Evolutionary conservation across 30 jellyfish, hydroid and myxozoan species (phyloP), one percentile per base, ranked within the genome.

Genomic region (Aurelia coerulea): DNA sequence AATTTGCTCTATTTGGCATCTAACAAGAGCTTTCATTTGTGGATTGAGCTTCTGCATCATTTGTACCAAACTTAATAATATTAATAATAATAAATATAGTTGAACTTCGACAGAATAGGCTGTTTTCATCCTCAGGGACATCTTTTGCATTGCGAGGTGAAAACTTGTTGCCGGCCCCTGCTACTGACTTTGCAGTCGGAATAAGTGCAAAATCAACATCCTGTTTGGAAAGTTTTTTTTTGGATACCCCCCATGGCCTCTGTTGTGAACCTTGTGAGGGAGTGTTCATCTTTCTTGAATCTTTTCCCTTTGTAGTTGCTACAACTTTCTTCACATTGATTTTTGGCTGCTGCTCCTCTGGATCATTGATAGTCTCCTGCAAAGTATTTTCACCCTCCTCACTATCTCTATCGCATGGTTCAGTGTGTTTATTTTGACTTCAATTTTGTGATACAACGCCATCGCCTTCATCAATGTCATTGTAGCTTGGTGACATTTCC

Each of bases 91-190:
- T n/a, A n/a, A n/a, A n/a, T n/a, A n/a, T n/a, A n/a, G n/a, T n/a
- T n/a, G n/a, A n/a, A n/a, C n/a, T n/a, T n/a, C n/a, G n/a, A 62
- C 79, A 68, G 79, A 68, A 68, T 23, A 68, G 79, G 79, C 79
- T 68, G 79, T 68, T 68, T 68, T 68, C 84, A 73, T 73, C 84
- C 69, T 73, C 84, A 73, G 71, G 84, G 49, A 17, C 68, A 52
- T 73, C 84, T 73, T 73, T 73, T 73, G 84, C 42, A 73, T 73
- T 52, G 71, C 71, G 8, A 37, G 79, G 52, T 68, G 72, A 73
- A 73, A 73, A 73, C 84, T 73, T 73, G 84, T 73, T 73, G 84
- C 84, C 49, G 84, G 84, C 84, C 84, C 49, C 37, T 37, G 84
- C 84, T 73, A 73, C 84, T 35, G 84, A 73, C 84, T 73, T 73